phyloP scores from a whole-genome alignment of 2,888 invertebrate species.

The Ormia ochracea region DNA sequence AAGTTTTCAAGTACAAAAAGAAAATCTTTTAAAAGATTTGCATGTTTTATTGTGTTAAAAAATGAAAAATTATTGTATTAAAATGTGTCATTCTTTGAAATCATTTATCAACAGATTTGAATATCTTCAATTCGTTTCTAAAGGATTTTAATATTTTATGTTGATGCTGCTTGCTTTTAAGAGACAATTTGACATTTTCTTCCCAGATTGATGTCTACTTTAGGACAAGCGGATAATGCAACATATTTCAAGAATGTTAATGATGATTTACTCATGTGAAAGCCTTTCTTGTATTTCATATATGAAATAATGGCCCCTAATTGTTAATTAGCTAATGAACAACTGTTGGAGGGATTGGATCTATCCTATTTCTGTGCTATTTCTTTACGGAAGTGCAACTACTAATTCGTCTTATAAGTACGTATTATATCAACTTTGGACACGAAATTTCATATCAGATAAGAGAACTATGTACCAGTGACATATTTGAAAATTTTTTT shows the following conservation, averaged over 20 bases:
- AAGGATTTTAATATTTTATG: slow-evolving; percentile 43
- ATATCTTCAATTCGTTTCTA: slow-evolving; percentile 24
- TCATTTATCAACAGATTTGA: slow-evolving; percentile 58
- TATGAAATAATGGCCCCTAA: too few relatives aligned
- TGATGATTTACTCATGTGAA: too few relatives aligned
- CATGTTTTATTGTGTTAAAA: slow-evolving; percentile 56
- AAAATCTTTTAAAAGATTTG: slow-evolving; percentile 57
- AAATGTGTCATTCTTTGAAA: slow-evolving; percentile 53
- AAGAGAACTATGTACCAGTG: too few relatives aligned
- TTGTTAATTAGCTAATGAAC: too few relatives aligned
- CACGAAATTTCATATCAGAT: too few relatives aligned
- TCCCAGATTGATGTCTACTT: background rate
- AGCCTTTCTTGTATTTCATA: too few relatives aligned
- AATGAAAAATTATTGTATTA: slow-evolving; percentile 60
- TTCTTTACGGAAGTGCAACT: too few relatives aligned
- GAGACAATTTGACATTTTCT: slow-evolving; percentile 15
- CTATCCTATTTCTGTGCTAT: too few relatives aligned
- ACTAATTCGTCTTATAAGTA: too few relatives aligned
- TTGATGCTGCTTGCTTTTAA: background rate
- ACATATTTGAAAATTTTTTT: too few relatives aligned
- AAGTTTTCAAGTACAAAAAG: slow-evolving; percentile 31
- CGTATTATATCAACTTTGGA: too few relatives aligned
- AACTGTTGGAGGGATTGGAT: too few relatives aligned
- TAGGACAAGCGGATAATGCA: slow-evolving; percentile 1
- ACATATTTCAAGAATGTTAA: background rate